These are phyloP conservation scores for Halocaridina rubra DNA, from an alignment of 2,888 invertebrate genomes.

Conservation along the genomic window DNA sequence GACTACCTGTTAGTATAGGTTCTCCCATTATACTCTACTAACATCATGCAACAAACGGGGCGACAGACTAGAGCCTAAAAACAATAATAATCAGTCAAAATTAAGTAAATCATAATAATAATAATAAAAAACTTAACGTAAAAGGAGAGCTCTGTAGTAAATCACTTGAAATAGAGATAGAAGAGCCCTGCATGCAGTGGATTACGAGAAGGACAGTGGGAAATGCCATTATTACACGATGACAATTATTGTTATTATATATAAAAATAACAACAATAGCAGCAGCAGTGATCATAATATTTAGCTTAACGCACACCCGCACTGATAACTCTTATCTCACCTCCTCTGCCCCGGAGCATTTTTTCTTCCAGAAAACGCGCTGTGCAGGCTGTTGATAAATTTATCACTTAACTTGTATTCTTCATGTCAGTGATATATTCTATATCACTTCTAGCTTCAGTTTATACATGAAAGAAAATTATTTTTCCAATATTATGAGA, in stretches of 20 bases:
- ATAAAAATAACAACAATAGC: no score
- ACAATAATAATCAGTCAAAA: no score
- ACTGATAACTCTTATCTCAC: no score
- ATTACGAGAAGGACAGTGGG: background rate
- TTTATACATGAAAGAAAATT: background rate
- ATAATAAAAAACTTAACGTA: no score
- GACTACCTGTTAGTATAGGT: slow-evolving; percentile 33
- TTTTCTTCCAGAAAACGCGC: no score
- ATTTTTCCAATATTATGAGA: no score
- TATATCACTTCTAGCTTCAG: background rate
- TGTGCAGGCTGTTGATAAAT: slow-evolving; percentile 7
- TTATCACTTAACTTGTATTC: slow-evolving; percentile 17
- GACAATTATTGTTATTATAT: slow-evolving; percentile 2
- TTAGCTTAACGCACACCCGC: no score
- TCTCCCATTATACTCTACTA: slow-evolving; percentile 52
- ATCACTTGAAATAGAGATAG: no score
- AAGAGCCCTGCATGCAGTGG: slow-evolving; percentile 3
- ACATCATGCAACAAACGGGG: slow-evolving; percentile 55
- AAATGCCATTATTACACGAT: slow-evolving; percentile 4
- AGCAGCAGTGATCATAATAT: no score
- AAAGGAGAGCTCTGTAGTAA: background rate
- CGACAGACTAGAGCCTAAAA: slow-evolving; percentile 38
- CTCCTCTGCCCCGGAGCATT: no score
- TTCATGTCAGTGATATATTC: slow-evolving; percentile 10
- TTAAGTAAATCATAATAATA: no score